Base-by-base conservation (phyloP, 2,888 invertebrate genomes). In the Chelonus formosanus region DNA sequence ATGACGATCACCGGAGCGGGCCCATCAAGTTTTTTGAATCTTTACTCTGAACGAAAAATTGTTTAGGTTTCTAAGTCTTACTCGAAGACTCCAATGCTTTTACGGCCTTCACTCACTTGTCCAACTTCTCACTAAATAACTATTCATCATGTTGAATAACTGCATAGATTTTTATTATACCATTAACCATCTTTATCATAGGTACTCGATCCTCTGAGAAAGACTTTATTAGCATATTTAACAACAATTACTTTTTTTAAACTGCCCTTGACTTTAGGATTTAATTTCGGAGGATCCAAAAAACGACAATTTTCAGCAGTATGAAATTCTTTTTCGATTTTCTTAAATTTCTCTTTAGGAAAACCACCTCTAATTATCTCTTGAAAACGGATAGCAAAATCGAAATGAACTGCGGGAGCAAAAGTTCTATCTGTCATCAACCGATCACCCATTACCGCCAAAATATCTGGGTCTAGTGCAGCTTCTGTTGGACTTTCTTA, bases 21-120 rank as follows among this genome's bases (percentile, higher is more conserved):
- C 52, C 50, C 61, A 40, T 68, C 36, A 5, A 47, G 67, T 72
- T 73, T 73, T 72, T 71, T 71, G 60, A 40, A 3, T 43, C 34
- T 34, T 58, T 58, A 7, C 5, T 44, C n/a, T 4, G 6, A 7
- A 0, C 31, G 5, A 4, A 4, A 6, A 48, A 1, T 56, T 47
- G 5, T 6, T 3, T 32, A 8, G 47, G 63, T 34, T 68, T 65
- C 3, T 69, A 50, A 3, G 59, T 58, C 31, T 60, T 68, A 6
- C 57, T 53, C 4, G 67, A 63, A 6, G 10, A 48, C 35, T 67
- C 70, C 4, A 72, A 48, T 3, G 54, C 34, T 44, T 69, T 70
- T 6, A 67, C 67, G 4, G 67, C 62, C 32, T 70, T 69, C 0
- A 69, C 43, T 35, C 67, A 67, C 40, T 68, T 63, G 5, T 54